Percentiles rank a stretch among this genome's conserved stretches.
Conservation (phyloP, 2,797 vertebrate genomes). For the Thaleichthys pacificus region DNA sequence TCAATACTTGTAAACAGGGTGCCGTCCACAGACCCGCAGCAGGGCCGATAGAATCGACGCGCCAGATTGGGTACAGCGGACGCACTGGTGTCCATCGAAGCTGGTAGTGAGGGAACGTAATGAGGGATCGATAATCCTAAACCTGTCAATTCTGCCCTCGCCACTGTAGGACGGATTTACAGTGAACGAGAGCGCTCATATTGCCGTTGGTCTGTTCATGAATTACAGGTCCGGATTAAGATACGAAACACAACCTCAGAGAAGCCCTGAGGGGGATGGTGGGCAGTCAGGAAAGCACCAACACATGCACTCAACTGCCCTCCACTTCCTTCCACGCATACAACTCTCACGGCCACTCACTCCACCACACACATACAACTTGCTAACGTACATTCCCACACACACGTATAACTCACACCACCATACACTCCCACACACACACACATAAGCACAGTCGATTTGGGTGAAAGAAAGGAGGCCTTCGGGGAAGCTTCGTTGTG, state of each 20-base stretch:
- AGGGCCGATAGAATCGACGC: conserved; percentile 29
- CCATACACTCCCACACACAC: conserved; percentile 2
- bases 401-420: not conserved
- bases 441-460: not conserved
- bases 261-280: not conserved
- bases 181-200: not conserved
- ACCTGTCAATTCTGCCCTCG: conserved; percentile 1
- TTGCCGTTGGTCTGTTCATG: conserved; percentile 6
- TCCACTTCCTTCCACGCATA: too few species aligned
- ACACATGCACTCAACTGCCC: not conserved
- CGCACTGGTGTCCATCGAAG: conserved; percentile 23
- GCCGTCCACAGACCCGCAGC: conserved; percentile 24
- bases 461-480: not conserved
- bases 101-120: not conserved
- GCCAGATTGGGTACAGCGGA: conserved; percentile 12
- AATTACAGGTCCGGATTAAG: conserved; percentile 36
- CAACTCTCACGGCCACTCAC: not conserved
- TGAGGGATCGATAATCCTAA: not conserved
- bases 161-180: conserved; percentile 1
- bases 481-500: conserved; percentile 22
- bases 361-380: conserved; percentile 2
- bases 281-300: too few species aligned
- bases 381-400: conserved; percentile 2
- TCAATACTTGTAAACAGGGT: conserved; percentile 44
- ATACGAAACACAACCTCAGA: conserved; percentile 30